Evolutionary conservation across 2,113 vertebrate species (phyloP), one percentile per base, ranked within the genome.

Genomic region (Daboia siamensis): DNA sequence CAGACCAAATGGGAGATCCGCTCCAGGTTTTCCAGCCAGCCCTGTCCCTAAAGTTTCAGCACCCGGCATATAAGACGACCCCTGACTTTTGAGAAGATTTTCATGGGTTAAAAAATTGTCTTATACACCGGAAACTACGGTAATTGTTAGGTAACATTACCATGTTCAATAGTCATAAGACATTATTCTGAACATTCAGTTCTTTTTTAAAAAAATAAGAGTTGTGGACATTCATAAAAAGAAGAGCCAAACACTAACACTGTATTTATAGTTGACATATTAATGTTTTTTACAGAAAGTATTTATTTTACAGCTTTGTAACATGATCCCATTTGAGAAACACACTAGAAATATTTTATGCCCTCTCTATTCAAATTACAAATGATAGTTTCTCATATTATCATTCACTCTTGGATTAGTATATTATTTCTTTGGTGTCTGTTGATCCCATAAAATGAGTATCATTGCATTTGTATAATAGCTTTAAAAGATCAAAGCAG

Each of bases 381-480:
- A 3, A 33, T 88, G 92, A 92, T 39, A 87, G 59, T 52, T 94
- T 94, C 84, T 21, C 59, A 13, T 85, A 88, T 88, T 26, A 6
- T 46, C 2, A 0, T 51, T 96, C 91, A 48, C 86, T 91, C 92
- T 54, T 86, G 96, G 93, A 51, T 88, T 44, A 88, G 26, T 0
- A 0, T 24, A 24, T 87, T 94, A 90, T 91, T 56, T 91, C 61
- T 51, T 64, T 5, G 24, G 85, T 91, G 92, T 93, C 93, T 1
- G 8, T 93, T 80, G 92, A 95, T 93, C 90, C 94, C 91, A 93
- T 54, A 88, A 94, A 89, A 89, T 92, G 91, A 69, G 57, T 88
- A 46, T 93, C 93, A 93, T 56, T 92, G 90, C 91, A 89, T 1
- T 93, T 92, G 11, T 91, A 61, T 88, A 61, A 44, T 2, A 51